Evolutionary conservation across 2,888 invertebrate species (phyloP), one percentile per base, ranked within the genome.

Genomic region (Hypomecis atomaria): DNA sequence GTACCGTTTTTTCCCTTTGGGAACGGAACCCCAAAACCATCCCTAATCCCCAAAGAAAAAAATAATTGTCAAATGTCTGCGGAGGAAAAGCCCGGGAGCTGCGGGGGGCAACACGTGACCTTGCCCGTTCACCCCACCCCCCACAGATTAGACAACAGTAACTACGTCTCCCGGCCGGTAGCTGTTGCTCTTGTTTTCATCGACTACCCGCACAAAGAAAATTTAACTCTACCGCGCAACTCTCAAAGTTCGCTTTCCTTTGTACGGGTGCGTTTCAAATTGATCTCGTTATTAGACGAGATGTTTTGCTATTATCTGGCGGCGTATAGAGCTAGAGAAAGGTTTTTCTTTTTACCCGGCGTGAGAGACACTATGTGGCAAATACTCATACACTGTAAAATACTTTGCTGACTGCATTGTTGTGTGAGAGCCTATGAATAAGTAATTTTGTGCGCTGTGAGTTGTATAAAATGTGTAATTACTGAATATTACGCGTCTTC

Each of bases 121-220:
- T 66, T 66, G 66, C 56, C 57, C 56, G 55, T 49, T 50, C 66
- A 62, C 62, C 66, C 66, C 50, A 62, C 59, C 59, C 66, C 59
- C 61, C 47, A 23, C 52, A 52, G 52, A 40, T 52, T 52, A 52
- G 10, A 33, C 36, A 52, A 6, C 40, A 52, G 40, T 42, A 3
- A 42, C 52, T 33, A 7, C 40, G 52, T 40, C 52, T 50, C 54
- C 62, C 54, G 54, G 33, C 38, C 50, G 13, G 42, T 42, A 57
- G 60, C 61, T 62, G 66, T 66, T 62, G 62, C 62, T 66, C 55
- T 58, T 54, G 56, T 64, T 65, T 61, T 58, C 60, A 61, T 23
- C 57, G 54, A 48, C 33, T n/a, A 42, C 55, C 47, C 50, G 3
- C 55, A 5, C 36, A 50, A 54, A 23, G 5, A 13, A 61, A 57